These are phyloP conservation scores for Tokudaia tokunoshimensis DNA, from an alignment of 2,797 vertebrate species.

Conservation along the genomic window DNA sequence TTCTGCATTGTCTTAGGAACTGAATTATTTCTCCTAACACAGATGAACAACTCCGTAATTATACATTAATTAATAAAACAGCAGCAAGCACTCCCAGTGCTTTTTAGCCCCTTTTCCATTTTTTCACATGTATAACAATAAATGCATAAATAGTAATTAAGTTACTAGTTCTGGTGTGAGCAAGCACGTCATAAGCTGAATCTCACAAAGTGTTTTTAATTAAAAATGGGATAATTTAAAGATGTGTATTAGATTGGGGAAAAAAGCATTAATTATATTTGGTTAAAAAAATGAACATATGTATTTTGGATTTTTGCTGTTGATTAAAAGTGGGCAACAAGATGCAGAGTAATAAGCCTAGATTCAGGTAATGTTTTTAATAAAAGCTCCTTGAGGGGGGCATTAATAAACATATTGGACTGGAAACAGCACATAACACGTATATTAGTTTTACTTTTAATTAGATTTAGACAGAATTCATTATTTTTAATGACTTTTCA, in stretches of 20 bases:
- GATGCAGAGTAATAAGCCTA: conserved; percentile 35
- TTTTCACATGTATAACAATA: neutral
- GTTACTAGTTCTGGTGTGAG: conserved; percentile 43
- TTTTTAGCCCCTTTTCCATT: conserved; percentile 36
- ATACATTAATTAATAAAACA: conserved; percentile 31
- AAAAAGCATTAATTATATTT: conserved; percentile 76
- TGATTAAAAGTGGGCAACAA: conserved; percentile 74
- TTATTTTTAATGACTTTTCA: conserved; percentile 89
- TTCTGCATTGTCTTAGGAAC: conserved; percentile 41
- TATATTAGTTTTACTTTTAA: conserved; percentile 88
- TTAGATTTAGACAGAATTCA: conserved; percentile 88
- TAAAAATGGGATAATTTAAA: conserved; percentile 75
- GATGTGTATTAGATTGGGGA: conserved; percentile 49
- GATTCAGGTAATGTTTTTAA: conserved; percentile 75
- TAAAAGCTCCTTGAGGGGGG: conserved; percentile 69
- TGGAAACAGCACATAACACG: conserved; percentile 71
- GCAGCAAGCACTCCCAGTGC: neutral
- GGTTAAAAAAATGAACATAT: conserved; percentile 66
- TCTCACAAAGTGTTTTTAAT: conserved; percentile 71
- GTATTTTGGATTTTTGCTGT: conserved; percentile 64
- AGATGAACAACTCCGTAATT: neutral
- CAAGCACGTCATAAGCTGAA: conserved; percentile 52
- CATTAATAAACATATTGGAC: conserved; percentile 79
- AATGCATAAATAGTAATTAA: conserved; percentile 63
- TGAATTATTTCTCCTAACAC: neutral